Percentiles rank a stretch among this genome's conserved stretches.
Evolutionary conservation across 2,797 vertebrate genomes (phyloP).

Genomic region (Mormyrops boulengeri): DNA sequence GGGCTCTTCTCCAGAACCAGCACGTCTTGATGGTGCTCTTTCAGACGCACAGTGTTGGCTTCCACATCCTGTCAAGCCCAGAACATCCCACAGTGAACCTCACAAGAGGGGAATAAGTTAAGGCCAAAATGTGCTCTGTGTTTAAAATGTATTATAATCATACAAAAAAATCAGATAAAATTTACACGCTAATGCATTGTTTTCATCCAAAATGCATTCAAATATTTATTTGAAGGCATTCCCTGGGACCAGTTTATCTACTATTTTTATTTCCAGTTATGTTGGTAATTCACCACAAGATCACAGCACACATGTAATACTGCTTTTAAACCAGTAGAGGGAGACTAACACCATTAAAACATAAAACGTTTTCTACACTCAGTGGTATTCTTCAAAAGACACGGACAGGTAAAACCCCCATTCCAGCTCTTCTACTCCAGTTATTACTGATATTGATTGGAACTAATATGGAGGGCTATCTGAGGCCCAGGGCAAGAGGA

Average conservation of each 20-base stretch:
- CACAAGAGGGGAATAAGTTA: background rate
- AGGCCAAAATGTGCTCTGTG: background rate
- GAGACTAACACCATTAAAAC: slow-evolving; percentile 30
- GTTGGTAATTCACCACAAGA: background rate
- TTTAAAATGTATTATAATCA: background rate
- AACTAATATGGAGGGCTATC: background rate
- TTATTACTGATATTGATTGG: background rate
- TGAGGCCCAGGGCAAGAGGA: background rate
- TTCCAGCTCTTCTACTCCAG: background rate
- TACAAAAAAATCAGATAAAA: background rate
- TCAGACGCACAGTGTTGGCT: slow-evolving; percentile 96
- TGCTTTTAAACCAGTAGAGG: slow-evolving; percentile 49
- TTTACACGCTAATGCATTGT: background rate
- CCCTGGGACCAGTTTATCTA: background rate
- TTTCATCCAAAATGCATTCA: background rate
- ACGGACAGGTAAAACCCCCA: background rate
- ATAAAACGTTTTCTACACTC: background rate
- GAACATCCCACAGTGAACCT: slow-evolving; percentile 19
- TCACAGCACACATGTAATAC: slow-evolving; percentile 32
- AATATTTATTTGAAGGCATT: background rate
- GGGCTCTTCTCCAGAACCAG: slow-evolving; percentile 94
- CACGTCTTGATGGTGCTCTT: slow-evolving; percentile 95
- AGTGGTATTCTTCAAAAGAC: background rate
- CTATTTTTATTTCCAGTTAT: background rate
- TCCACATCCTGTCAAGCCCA: slow-evolving; percentile 80